phyloP scores from a whole-genome alignment of 2,113 vertebrate genomes.

The Chionis minor region DNA sequence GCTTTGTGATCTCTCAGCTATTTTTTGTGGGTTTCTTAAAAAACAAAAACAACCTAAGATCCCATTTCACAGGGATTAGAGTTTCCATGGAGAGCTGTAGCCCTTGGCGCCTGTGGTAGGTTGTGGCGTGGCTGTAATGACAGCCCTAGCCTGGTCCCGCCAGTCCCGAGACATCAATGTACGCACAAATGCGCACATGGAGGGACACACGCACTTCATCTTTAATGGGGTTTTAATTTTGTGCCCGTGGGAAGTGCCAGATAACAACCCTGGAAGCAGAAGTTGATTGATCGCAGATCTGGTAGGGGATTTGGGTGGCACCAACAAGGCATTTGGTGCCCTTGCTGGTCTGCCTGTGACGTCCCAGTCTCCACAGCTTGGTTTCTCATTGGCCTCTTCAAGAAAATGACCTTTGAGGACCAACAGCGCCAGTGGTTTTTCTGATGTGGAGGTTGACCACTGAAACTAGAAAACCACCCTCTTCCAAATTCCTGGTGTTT shows the following conservation, averaged over 20 bases:
- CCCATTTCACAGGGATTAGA: slow-evolving; percentile 40
- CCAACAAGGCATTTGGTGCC: not conserved
- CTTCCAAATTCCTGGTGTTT: not conserved
- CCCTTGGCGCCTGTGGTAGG: slow-evolving; percentile 44
- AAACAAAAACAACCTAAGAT: slow-evolving; percentile 7
- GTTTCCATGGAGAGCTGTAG: slow-evolving; percentile 58
- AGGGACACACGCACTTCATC: rapidly evolving
- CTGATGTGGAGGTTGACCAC: not conserved
- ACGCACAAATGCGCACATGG: rapidly evolving
- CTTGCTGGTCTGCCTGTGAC: not conserved
- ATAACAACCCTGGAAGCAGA: not conserved
- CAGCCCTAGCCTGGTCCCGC: not conserved
- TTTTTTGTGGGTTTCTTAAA: slow-evolving; percentile 30
- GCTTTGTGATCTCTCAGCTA: not conserved
- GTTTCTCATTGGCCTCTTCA: not conserved
- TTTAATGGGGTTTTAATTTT: not conserved
- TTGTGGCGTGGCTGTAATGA: not conserved
- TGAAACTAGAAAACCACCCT: not conserved
- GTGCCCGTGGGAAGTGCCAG: rapidly evolving
- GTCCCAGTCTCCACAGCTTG: not conserved
- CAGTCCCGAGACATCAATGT: not conserved
- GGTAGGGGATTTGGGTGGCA: not conserved
- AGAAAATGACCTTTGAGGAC: not conserved
- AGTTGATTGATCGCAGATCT: not conserved
- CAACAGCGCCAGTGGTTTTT: not conserved